Percentiles rank a stretch among this genome's conserved stretches.
Evolutionary conservation across 1,140 invertebrate species (phyloP).

Genomic region (Manduca sexta): DNA sequence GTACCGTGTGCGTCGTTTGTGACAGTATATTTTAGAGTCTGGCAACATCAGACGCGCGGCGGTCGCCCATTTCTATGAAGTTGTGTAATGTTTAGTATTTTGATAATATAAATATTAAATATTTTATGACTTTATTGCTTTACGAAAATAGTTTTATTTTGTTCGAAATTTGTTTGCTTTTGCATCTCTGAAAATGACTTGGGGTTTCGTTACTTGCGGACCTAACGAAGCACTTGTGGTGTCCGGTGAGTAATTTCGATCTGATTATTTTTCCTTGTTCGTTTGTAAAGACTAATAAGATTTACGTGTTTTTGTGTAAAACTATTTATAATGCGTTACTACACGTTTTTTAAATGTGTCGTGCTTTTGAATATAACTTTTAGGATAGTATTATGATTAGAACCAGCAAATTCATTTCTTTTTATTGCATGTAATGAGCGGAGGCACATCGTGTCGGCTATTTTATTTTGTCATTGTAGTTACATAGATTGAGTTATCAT

Average conservation of each 20-base stretch:
- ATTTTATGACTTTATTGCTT: conserved; percentile 28
- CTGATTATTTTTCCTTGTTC: background rate
- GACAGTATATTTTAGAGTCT: background rate
- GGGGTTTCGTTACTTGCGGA: conserved; percentile 97
- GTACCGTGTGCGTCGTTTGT: too few species aligned
- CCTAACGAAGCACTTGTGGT: conserved; percentile 98
- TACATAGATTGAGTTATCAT: too few species aligned
- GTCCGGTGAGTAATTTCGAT: conserved; percentile 82
- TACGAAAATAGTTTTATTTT: conserved; percentile 39
- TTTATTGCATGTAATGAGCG: too few species aligned
- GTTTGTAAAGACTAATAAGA: too few species aligned
- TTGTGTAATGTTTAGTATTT: conserved; percentile 37
- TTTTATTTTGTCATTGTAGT: too few species aligned
- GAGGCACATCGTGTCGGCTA: too few species aligned
- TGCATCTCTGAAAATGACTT: conserved; percentile 77
- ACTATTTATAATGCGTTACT: too few species aligned
- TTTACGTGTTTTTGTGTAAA: too few species aligned
- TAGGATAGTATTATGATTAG: too few species aligned
- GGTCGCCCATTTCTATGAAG: background rate
- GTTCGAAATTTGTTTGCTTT: conserved; percentile 23
- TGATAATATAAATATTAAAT: conserved; percentile 25
- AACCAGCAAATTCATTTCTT: too few species aligned
- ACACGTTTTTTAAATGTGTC: too few species aligned
- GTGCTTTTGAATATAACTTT: too few species aligned
- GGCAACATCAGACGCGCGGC: conserved; percentile 2